These are phyloP conservation scores for Cremastobaeus sp. DNA, from an alignment of 2,888 invertebrate species.

Conservation along the genomic window DNA sequence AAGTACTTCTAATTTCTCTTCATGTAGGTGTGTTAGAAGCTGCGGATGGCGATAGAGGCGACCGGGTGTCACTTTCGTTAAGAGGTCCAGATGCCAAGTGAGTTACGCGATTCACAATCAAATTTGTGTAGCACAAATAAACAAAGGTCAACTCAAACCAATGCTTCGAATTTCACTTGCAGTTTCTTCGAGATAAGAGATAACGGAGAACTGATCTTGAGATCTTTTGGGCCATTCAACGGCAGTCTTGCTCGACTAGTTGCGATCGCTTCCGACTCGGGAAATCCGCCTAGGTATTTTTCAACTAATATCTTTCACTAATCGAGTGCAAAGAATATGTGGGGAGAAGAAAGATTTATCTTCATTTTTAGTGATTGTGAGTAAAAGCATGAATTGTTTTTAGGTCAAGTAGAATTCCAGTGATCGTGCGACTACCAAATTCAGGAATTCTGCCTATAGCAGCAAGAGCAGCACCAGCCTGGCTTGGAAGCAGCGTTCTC, in stretches of 20 bases:
- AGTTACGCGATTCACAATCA: not conserved
- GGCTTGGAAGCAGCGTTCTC: constrained; percentile 79
- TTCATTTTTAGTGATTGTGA: too few species aligned
- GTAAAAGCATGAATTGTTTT: too few species aligned
- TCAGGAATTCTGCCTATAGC: constrained; percentile 73
- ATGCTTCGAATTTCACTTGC: constrained; percentile 31
- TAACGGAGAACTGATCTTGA: constrained; percentile 82
- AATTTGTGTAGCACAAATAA: too few species aligned
- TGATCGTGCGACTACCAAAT: constrained; percentile 79
- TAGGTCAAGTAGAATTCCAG: constrained; percentile 78
- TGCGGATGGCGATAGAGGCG: constrained; percentile 91
- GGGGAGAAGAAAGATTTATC: too few species aligned
- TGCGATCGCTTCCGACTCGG: constrained; percentile 91
- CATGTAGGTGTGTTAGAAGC: constrained; percentile 87
- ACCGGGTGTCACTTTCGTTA: constrained; percentile 85
- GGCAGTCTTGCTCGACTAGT: constrained; percentile 85
- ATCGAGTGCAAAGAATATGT: too few species aligned
- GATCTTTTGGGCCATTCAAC: constrained; percentile 75
- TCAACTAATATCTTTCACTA: not conserved
- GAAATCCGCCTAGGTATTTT: constrained; percentile 86
- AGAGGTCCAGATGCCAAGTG: constrained; percentile 85
- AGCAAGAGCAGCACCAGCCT: constrained; percentile 78
- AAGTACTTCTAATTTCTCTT: not conserved
- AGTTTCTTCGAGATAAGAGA: constrained; percentile 84
- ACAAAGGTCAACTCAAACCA: too few species aligned